Base-by-base conservation (phyloP, 2,888 invertebrate genomes). In the Anthrax anthrax region DNA sequence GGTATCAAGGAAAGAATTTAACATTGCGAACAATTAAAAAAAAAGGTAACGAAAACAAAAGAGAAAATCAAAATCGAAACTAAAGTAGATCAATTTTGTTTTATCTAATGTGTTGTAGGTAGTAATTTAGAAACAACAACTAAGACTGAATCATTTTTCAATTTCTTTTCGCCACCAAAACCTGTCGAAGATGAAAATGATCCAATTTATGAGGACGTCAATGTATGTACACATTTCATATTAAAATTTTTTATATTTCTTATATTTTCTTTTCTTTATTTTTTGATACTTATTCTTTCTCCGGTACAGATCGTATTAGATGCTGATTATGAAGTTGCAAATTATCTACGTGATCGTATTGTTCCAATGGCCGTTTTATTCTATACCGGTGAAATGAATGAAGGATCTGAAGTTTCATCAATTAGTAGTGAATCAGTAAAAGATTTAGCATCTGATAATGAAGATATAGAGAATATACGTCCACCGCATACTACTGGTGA, bases 321-420 rank as follows among this genome's bases (percentile, higher is more conserved):
- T 51, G 84, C 85, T 46, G 97, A 98, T 72, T 98, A 94, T 70
- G 97, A 97, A 73, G 84, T 97, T 65, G 97, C 97, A 2, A 95
- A 97, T 71, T 92, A 92, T 70, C 83, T 98, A 59, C 83, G 94
- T 60, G 97, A 97, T 68, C 80, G 94, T 46, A 84, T 97, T 45
- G 84, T 98, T 39, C 94, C 96, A 2, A 81, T 90, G 60, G 96
- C 97, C 43, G 85, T 96, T 29, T 77, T 97, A 32, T 95, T 90
- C 64, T 97, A 83, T 71, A 97, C 97, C 44, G 97, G 97, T 58
- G 85, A 85, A 64, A 78, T 75, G 16, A 73, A 82, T 19, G 47
- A 47, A 18, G 41, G 81, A 81, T 42, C 42, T 27, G 43, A 44
- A n/a, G 32, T 18, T 3, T 32, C 29, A 32, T 32, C 29, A 32